Evolutionary conservation across 1,140 invertebrate genomes (phyloP), one percentile per base, ranked within the genome.

Genomic region (Trigoniulus corallinus): DNA sequence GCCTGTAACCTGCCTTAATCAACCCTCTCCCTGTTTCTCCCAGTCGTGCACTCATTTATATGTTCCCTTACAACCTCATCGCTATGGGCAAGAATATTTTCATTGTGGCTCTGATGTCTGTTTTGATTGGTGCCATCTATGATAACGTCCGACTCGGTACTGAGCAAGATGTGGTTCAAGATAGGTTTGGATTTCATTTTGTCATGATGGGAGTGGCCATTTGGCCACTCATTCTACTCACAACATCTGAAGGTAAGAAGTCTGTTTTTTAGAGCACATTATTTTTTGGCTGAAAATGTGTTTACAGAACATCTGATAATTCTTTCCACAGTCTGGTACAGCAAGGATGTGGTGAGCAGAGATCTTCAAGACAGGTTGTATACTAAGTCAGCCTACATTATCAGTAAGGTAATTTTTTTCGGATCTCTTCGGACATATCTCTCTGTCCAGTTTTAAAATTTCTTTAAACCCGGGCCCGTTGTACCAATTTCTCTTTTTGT

Each of bases 81-180:
- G 78, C 75, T 52, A 80, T 87, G 67, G 70, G 89, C 3, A 76
- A 75, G 34, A 75, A 82, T 54, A 70, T 91, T 0, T 70, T 89
- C 1, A 69, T 86, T 1, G 80, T 86, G 0, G 82, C 80, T 0
- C 72, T 81, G 49, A 70, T 92, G 54, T 91, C 87, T 0, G 71
- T 92, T 3, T 70, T 84, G 44, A 77, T 84, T n/a, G 88, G 88
- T 27, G 79, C 80, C 53, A 78, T 92, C 47, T 94, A 85, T 64
- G 91, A 85, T 85, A 84, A 91, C 58, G 73, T 91, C 1, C 80
- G 84, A 2, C 65, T 43, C 15, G 58, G 56, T 7, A 52, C 56
- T 2, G 62, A 70, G 39, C 68, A 71, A 52, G 66, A 68, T 34
- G 56, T 62, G 42, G 52, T 68, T 0, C 62, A 61, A 41, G 70